Conservation (phyloP, 2,113 vertebrate genomes). For the Xenopus tropicalis region DNA sequence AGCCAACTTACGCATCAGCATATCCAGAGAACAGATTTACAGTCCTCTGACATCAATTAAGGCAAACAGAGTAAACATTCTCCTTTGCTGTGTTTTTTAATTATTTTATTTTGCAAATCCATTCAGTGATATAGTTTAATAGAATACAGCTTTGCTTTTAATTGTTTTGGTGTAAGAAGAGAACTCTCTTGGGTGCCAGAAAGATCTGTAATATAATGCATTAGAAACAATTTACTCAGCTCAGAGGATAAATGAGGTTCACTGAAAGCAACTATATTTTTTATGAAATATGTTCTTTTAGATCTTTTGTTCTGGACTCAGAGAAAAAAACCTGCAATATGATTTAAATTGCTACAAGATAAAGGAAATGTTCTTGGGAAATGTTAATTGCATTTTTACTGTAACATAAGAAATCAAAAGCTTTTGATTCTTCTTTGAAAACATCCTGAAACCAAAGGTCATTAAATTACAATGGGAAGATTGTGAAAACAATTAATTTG, state of each 20-base stretch:
- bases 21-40: too few relatives aligned
- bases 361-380: conserved; percentile 26
- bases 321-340: conserved; percentile 2
- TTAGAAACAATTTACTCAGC: too few relatives aligned
- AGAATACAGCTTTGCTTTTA: too few relatives aligned
- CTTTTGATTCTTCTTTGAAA: conserved; percentile 38
- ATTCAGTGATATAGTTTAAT: too few relatives aligned
- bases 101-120: too few relatives aligned
- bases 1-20: too few relatives aligned
- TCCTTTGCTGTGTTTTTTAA: too few relatives aligned
- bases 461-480: conserved; percentile 25
- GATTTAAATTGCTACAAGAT: conserved; percentile 37
- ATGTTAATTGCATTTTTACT: conserved; percentile 42
- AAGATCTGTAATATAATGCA: too few relatives aligned
- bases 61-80: too few relatives aligned
- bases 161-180: too few relatives aligned
- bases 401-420: conserved; percentile 37
- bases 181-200: too few relatives aligned
- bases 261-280: conserved; percentile 34
- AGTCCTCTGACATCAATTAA: too few relatives aligned
- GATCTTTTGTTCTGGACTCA: conserved; percentile 25
- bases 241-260: conserved; percentile 21
- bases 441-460: conserved; percentile 28
- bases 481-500: background rate
- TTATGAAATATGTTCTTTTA: conserved; percentile 24